These are phyloP conservation scores for Lasius platythorax DNA, from an alignment of 2,888 invertebrate genomes.

Conservation along the genomic window DNA sequence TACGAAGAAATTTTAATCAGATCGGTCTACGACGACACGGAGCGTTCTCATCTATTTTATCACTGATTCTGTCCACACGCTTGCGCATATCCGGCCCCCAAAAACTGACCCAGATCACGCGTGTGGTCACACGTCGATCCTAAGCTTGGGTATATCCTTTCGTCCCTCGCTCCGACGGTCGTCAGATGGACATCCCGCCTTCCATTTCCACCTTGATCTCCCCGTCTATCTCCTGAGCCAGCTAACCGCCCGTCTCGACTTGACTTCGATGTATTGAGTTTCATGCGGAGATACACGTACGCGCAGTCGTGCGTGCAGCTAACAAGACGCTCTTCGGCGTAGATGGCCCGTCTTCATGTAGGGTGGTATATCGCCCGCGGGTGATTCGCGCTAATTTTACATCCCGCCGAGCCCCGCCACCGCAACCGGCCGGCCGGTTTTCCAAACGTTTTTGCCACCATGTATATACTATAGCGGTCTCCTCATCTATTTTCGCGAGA, in stretches of 20 bases:
- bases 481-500: constrained; percentile 31
- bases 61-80: background rate
- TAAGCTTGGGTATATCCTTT: constrained; percentile 30
- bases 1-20: constrained; percentile 7
- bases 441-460: constrained; percentile 61
- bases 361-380: constrained; percentile 72
- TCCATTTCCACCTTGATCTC: constrained; percentile 29
- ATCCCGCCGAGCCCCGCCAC: constrained; percentile 37
- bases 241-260: constrained; percentile 47
- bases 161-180: constrained; percentile 14
- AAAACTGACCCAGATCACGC: constrained; percentile 55
- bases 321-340: constrained; percentile 76
- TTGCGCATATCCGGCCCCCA: constrained; percentile 23
- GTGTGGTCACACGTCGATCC: constrained; percentile 62
- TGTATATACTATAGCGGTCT: constrained; percentile 13
- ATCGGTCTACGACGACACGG: background rate
- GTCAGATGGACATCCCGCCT: constrained; percentile 24
- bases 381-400: constrained; percentile 58
- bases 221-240: constrained; percentile 27
- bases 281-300: constrained; percentile 75
- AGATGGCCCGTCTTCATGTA: constrained; percentile 72
- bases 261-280: constrained; percentile 79
- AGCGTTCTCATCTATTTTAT: background rate
- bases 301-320: constrained; percentile 78
- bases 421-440: constrained; percentile 58